Base-by-base conservation (phyloP, 2,113 vertebrate species). In the Chloroceryle aenea region DNA sequence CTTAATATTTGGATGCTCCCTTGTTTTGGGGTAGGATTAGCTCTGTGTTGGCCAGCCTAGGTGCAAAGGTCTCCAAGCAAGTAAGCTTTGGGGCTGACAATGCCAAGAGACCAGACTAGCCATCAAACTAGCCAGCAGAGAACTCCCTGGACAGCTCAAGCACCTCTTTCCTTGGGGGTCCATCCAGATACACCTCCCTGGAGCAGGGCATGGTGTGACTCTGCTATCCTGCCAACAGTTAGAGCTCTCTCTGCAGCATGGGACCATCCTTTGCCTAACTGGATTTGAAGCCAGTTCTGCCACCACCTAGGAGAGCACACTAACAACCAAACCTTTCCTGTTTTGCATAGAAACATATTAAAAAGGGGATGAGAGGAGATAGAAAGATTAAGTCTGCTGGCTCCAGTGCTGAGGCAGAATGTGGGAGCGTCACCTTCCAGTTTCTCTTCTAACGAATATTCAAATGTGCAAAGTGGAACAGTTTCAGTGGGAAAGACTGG, bases 281-380 rank as follows among this genome's bases (percentile, higher is more conserved):
- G 73, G 89, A 78, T 93, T 29, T 21, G 32, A 20, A 92, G 90
- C 89, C 84, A 93, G 96, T 95, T 92, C 89, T 95, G 68, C 83
- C 76, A 80, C 83, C 86, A 89, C 68, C 77, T 73, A 81, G 86
- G 76, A 75, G 91, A 56, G 73, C 61, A 55, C 73, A 36, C 12
- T 12, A 95, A 95, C 89, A 80, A 95, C 76, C 91, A 89, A 88
- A 89, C 86, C 10, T 0, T 80, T 81, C 77, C 91, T 95, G 84
- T 55, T 97, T 96, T 96, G 94, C 91, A 95, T 89, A 63, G 76
- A 6, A 68, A 59, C 64, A 22, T 81, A 81, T 86, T 68, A 87
- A 92, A 78, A 38, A 84, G 47, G 86, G 83, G 27, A 30, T 55
- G 61, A 92, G 83, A 42, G 61, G 38, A 96, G 92, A 94, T 48